These are phyloP conservation scores for Sarcophaga variegata DNA, from an alignment of 2,888 invertebrate genomes.

Conservation along the genomic window DNA sequence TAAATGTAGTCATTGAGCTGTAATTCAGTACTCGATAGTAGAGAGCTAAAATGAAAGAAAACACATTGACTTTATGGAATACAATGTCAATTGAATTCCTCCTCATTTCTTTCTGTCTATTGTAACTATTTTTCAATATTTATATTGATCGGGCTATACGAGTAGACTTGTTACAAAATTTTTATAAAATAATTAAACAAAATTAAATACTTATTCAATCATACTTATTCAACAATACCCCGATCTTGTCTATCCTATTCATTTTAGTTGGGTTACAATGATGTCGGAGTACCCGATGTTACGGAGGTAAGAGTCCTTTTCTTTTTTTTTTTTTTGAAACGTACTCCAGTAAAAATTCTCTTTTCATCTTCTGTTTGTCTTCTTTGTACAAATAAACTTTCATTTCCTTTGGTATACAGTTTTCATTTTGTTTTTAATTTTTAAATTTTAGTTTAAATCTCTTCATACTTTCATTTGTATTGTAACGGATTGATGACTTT, in stretches of 20 bases:
- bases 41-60: no score
- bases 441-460: slow-evolving; percentile 22
- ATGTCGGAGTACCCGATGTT: slow-evolving; percentile 81
- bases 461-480: slow-evolving; percentile 21
- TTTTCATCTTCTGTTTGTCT: slow-evolving; percentile 17
- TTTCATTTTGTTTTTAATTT: neutral
- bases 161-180: neutral
- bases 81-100: no score
- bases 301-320: slow-evolving; percentile 78
- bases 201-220: neutral
- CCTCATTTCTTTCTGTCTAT: no score
- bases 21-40: no score
- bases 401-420: no score
- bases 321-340: slow-evolving; percentile 20
- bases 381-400: no score
- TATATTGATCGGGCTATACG: slow-evolving; percentile 17
- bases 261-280: slow-evolving; percentile 80
- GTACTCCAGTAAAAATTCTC: slow-evolving; percentile 3
- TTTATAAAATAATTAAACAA: neutral
- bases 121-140: no score
- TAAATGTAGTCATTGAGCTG: no score
- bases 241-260: slow-evolving; percentile 68
- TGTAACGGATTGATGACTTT: slow-evolving; percentile 12
- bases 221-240: slow-evolving; percentile 35
- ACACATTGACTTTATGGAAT: no score